Evolutionary conservation across 2,888 invertebrate species (phyloP), one percentile per base, ranked within the genome.

Genomic region (Prenolepis imparis): DNA sequence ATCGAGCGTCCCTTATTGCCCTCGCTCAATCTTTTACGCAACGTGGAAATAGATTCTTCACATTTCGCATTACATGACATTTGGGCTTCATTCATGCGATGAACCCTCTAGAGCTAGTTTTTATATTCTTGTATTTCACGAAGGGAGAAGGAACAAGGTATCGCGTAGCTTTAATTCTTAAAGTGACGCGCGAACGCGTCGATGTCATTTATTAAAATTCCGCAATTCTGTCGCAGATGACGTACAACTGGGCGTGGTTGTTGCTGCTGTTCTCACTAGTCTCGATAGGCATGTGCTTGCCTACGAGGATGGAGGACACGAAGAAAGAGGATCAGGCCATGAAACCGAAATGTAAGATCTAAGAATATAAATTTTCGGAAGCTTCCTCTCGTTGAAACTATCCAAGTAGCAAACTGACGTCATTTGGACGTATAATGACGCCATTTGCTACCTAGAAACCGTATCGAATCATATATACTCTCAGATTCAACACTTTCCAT

Each of bases 281-380:
- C 73, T 89, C 89, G 36, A 70, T 88, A 67, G 91, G 89, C 59
- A 89, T 91, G 67, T 91, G 93, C 3, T 84, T 94, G 64, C 92
- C 94, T 3, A 89, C 92, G 15, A 93, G 92, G 32, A 86, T 93
- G 82, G 92, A 93, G 6, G 93, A 94, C 64, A 87, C 90, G 12
- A 93, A 94, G 78, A 93, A 93, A 83, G 87, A 90, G 11, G 94
- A 94, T 24, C 92, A 93, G 70, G 84, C 89, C 4, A 90, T 92
- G 84, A 90, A 92, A 84, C 93, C 94, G 12, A 94, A 94, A 93
- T 92, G 94, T 94, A 91, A 86, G 84, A 52, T 3, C 59, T 44
- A 1, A 28, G 1, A 18, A 18, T 18, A 0, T 52, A 12, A 5
- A n/a, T 15, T 24, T 15, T 12, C 9, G 32, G n/a, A n/a, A 28